phyloP scores from a whole-genome alignment of 2,113 vertebrate genomes.

The Micronycteris hirsuta region DNA sequence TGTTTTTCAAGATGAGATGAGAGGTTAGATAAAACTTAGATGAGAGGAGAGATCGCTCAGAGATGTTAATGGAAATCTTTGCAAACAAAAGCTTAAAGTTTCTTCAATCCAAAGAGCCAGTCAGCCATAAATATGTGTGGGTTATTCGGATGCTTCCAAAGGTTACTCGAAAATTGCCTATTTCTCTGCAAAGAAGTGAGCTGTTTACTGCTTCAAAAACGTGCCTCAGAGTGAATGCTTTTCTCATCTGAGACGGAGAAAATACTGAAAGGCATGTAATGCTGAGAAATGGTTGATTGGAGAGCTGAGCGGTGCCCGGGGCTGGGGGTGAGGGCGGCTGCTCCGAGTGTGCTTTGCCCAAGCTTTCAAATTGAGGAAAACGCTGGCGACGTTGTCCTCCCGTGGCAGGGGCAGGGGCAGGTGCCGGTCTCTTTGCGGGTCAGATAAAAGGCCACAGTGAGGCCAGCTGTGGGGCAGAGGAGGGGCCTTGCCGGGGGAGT shows the following conservation, averaged over 20 bases:
- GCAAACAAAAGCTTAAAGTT: conserved; percentile 38
- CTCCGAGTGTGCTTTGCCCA: not conserved
- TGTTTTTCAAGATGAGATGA: not conserved
- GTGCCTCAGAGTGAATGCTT: conserved; percentile 28
- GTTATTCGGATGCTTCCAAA: conserved; percentile 67
- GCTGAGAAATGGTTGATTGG: not conserved
- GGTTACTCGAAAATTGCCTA: conserved; percentile 51
- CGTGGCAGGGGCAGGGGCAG: not conserved
- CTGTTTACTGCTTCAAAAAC: conserved; percentile 58
- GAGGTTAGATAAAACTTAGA: not conserved
- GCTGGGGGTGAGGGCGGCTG: not conserved
- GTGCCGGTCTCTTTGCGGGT: not conserved
- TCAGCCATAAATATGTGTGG: conserved; percentile 35
- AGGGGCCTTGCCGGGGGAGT: not conserved
- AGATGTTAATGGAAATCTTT: conserved; percentile 56
- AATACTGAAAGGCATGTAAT: not conserved
- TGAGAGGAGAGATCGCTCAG: conserved; percentile 41
- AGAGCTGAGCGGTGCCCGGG: not conserved
- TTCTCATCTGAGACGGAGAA: conserved; percentile 18
- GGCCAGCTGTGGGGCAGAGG: not conserved
- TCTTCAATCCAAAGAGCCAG: conserved; percentile 48
- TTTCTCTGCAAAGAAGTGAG: conserved; percentile 64
- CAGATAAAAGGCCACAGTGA: not conserved
- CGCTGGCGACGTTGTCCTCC: not conserved
- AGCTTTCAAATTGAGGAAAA: not conserved